Conservation (phyloP, 2,113 vertebrate genomes). For the Sylvicapra grimmia region DNA sequence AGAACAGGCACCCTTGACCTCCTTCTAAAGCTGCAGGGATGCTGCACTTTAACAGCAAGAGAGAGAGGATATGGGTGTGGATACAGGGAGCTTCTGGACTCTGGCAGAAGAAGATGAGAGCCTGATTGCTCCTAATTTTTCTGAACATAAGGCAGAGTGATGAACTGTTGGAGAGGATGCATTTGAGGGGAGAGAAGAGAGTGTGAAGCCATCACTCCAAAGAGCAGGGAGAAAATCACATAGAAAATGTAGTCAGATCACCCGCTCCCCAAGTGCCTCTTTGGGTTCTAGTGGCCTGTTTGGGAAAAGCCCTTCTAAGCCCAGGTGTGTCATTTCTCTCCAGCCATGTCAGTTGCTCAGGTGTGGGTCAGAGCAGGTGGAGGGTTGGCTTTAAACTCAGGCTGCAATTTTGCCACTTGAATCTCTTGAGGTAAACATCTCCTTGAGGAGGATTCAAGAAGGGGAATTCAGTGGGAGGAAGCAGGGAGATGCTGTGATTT, state of each 20-base stretch:
- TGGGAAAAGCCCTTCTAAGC: not conserved
- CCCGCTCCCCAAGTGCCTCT: too few relatives aligned
- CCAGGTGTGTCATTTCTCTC: not conserved
- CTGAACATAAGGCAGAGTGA: not conserved
- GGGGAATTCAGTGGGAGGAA: not conserved
- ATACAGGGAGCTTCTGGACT: not conserved
- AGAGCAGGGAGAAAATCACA: not conserved
- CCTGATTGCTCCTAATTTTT: not conserved
- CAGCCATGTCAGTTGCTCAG: not conserved
- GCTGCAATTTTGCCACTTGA: not conserved
- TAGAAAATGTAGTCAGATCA: not conserved
- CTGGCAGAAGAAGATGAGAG: not conserved
- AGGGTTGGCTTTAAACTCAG: not conserved
- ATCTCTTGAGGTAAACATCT: not conserved
- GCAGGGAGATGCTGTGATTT: not conserved
- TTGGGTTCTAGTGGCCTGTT: not conserved
- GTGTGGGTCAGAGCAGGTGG: not conserved
- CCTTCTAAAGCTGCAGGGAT: not conserved
- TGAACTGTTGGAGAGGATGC: not conserved
- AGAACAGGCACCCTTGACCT: not conserved
- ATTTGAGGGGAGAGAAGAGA: not conserved
- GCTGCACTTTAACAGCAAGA: not conserved
- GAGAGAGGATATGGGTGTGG: not conserved
- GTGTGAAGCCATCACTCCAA: not conserved
- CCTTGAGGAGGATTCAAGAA: not conserved